Evolutionary conservation across 92 coral and sea anemone genomes (phyloP).

Genomic region (Actinernus sp.): DNA sequence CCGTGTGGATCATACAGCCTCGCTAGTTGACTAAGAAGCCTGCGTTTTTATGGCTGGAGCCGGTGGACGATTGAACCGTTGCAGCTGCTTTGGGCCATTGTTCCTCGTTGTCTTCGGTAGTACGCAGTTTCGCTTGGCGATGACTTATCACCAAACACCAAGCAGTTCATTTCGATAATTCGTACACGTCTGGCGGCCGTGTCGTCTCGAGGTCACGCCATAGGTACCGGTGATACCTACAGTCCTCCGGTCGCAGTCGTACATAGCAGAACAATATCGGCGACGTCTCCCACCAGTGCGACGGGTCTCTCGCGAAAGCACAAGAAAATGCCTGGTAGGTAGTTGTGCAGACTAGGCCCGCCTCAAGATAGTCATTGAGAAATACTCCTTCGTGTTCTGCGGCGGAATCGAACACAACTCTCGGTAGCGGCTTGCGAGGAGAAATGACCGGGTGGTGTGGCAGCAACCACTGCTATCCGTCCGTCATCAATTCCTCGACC

Average conservation of each 20-base stretch:
- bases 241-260: not conserved
- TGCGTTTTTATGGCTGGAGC: conserved; percentile 6
- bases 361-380: conserved; percentile 40
- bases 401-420: conserved; percentile 55
- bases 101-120: not conserved
- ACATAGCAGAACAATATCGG: not conserved
- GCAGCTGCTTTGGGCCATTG: not conserved
- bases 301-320: not conserved
- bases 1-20: conserved; percentile 46
- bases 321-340: conserved; percentile 29
- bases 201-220: not conserved
- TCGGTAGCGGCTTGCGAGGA: conserved; percentile 46
- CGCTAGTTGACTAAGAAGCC: conserved; percentile 29
- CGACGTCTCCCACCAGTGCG: not conserved
- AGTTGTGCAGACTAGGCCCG: conserved; percentile 56
- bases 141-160: not conserved
- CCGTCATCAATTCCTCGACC: too few relatives aligned
- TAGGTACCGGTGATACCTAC: not conserved
- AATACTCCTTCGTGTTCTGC: conserved; percentile 38
- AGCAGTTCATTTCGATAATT: not conserved
- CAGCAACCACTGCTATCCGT: too few relatives aligned
- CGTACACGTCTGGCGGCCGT: not conserved
- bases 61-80: conserved; percentile 28
- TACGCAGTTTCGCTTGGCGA: not conserved
- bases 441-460: conserved; percentile 49